These are phyloP conservation scores for Abrostola tripartita DNA, from an alignment of 2,888 invertebrate species.

Conservation along the genomic window DNA sequence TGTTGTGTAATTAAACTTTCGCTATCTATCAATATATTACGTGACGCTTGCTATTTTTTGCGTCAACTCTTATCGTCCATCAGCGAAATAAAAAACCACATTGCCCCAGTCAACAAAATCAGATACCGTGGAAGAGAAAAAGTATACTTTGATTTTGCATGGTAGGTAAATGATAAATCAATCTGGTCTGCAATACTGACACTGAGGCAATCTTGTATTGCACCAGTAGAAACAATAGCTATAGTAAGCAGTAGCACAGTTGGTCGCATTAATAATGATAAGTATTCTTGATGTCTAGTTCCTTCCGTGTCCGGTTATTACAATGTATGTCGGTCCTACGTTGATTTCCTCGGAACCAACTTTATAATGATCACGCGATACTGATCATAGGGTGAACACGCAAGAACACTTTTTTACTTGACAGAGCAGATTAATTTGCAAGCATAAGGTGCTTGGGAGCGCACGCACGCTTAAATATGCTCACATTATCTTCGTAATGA, in stretches of 20 bases:
- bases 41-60: conserved; percentile 74
- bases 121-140: conserved; percentile 74
- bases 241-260: conserved; percentile 15
- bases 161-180: conserved; percentile 52
- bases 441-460: conserved; percentile 22
- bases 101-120: conserved; percentile 64
- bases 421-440: conserved; percentile 30
- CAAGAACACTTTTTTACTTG: conserved; percentile 34
- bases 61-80: conserved; percentile 64
- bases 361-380: conserved; percentile 43
- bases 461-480: conserved; percentile 6
- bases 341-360: conserved; percentile 49
- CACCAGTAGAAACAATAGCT: conserved; percentile 4
- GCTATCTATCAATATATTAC: conserved; percentile 79
- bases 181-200: conserved; percentile 42
- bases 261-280: conserved; percentile 23
- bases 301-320: conserved; percentile 53
- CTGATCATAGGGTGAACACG: conserved; percentile 38
- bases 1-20: conserved; percentile 79
- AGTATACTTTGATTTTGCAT: conserved; percentile 68
- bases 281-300: conserved; percentile 27
- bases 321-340: conserved; percentile 22
- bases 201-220: conserved; percentile 26
- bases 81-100: conserved; percentile 65
- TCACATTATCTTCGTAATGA: neutral